phyloP scores from a whole-genome alignment of 2,113 vertebrate species.

The Alces alces region DNA sequence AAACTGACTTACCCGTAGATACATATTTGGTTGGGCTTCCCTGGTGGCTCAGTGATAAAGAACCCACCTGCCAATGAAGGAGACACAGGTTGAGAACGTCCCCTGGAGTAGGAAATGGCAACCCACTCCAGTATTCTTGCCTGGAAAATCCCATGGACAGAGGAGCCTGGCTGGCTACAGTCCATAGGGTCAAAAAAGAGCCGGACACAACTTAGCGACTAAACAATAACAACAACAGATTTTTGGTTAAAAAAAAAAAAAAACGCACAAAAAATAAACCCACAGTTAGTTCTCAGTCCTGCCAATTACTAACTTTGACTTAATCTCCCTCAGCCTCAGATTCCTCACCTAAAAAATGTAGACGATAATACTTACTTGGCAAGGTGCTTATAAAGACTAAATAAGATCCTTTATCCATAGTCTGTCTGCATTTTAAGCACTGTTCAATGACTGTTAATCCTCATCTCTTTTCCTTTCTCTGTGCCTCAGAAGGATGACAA shows the following conservation, averaged over 20 bases:
- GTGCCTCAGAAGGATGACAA: not conserved
- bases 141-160: not conserved
- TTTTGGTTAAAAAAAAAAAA: not conserved
- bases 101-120: not conserved
- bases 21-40: not conserved
- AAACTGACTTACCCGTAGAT: not conserved
- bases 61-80: not conserved
- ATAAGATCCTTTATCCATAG: not conserved
- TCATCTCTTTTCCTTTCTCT: not conserved
- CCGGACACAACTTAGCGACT: fast-evolving
- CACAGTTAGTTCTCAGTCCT: not conserved
- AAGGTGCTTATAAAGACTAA: not conserved
- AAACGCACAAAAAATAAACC: not conserved
- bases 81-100: not conserved
- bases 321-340: not conserved
- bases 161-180: not conserved
- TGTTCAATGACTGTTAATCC: not conserved
- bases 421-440: not conserved
- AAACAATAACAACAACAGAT: not conserved
- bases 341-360: not conserved
- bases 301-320: not conserved
- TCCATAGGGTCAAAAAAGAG: not conserved
- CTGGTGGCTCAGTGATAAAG: not conserved
- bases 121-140: not conserved
- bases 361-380: not conserved